These are phyloP conservation scores for Andrena chrysosceles DNA, from an alignment of 2,888 invertebrate species.

Conservation along the genomic window DNA sequence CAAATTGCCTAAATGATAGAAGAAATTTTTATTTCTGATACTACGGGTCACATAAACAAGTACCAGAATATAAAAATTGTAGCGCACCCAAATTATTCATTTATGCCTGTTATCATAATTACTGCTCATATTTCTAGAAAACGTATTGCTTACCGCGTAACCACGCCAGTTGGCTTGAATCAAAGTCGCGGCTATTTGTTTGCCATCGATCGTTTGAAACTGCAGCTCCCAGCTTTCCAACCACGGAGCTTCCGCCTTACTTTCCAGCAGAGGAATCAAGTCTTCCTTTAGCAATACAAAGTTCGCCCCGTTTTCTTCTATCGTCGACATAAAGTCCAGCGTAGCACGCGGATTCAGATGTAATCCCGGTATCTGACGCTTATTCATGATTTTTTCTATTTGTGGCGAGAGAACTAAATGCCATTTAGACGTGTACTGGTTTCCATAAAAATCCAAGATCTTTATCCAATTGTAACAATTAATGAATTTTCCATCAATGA, in stretches of 20 bases:
- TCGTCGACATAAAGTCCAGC: slow-evolving; percentile 56
- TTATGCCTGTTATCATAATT: too few relatives aligned
- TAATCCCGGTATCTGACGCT: slow-evolving; percentile 57
- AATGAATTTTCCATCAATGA: slow-evolving; percentile 64
- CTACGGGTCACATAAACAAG: too few relatives aligned
- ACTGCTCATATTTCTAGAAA: background rate
- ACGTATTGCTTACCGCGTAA: slow-evolving; percentile 58
- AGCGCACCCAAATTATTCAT: background rate
- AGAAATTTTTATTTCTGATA: too few relatives aligned
- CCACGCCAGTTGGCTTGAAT: slow-evolving; percentile 72
- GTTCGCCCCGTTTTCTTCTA: slow-evolving; percentile 63
- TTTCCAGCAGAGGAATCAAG: slow-evolving; percentile 54
- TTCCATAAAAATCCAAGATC: slow-evolving; percentile 62
- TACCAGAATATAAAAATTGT: too few relatives aligned
- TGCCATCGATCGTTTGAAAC: slow-evolving; percentile 51
- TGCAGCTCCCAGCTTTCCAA: slow-evolving; percentile 62
- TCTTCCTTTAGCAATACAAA: slow-evolving; percentile 56
- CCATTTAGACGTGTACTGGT: slow-evolving; percentile 71
- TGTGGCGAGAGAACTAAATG: slow-evolving; percentile 64
- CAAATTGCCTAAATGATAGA: too few relatives aligned
- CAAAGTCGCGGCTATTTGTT: slow-evolving; percentile 63
- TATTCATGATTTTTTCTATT: slow-evolving; percentile 62
- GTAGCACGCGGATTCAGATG: slow-evolving; percentile 55
- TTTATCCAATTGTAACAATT: slow-evolving; percentile 62
- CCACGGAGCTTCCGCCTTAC: slow-evolving; percentile 47